Conservation (phyloP, 2,797 vertebrate genomes). For the Alca torda region DNA sequence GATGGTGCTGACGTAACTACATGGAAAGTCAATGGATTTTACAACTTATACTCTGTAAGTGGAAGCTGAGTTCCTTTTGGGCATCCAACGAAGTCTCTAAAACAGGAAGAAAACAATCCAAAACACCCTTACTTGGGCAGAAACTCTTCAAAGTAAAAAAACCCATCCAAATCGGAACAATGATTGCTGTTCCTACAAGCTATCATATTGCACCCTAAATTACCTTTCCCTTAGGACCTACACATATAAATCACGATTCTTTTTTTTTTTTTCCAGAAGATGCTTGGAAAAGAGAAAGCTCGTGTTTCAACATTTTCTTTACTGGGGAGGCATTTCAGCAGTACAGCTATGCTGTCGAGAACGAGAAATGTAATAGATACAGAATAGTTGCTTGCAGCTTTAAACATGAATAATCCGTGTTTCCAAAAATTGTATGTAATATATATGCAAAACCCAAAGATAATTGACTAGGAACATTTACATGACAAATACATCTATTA, state of each 20-base stretch:
- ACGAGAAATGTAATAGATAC: neutral
- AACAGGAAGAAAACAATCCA: neutral
- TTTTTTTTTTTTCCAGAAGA: neutral
- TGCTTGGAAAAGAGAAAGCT: neutral
- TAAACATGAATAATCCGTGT: neutral
- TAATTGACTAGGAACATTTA: neutral
- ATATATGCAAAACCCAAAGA: neutral
- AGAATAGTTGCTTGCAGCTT: neutral
- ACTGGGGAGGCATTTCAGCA: neutral
- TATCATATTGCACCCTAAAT: neutral
- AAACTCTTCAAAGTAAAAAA: neutral
- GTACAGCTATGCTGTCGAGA: neutral
- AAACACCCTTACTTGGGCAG: neutral
- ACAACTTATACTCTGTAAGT: neutral
- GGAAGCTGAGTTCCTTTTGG: neutral
- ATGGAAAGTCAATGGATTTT: neutral
- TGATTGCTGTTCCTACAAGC: neutral
- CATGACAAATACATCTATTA: neutral
- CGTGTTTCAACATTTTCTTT: neutral
- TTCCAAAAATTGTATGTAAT: neutral
- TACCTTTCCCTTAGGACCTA: neutral
- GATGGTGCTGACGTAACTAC: neutral
- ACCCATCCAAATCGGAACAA: neutral
- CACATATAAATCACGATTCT: neutral
- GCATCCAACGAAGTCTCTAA: neutral